A percentile compares a stretch with the other conserved stretches of the same genome.
Conservation (phyloP, 2,113 vertebrate species). For the Grammomys dolichurus region DNA sequence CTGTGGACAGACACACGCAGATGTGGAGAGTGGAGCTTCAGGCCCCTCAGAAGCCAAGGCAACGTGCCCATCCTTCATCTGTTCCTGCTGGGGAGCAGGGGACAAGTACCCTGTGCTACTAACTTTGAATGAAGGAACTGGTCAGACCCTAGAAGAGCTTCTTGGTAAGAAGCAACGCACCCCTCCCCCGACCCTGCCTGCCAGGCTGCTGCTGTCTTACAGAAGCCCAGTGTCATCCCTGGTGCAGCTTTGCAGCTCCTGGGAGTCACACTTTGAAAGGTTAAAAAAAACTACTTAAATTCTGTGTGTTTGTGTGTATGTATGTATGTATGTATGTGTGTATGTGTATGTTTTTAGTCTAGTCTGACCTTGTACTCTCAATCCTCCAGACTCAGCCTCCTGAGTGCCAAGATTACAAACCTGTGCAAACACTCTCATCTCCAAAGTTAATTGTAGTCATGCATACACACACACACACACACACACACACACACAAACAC, state of each 20-base stretch:
- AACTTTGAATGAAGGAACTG: background rate
- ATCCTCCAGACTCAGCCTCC: background rate
- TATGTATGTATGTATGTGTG: background rate
- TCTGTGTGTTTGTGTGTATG: background rate
- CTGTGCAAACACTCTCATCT: background rate
- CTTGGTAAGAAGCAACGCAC: background rate
- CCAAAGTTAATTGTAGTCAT: background rate
- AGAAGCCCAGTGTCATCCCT: background rate
- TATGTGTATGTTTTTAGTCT: background rate
- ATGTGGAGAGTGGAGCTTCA: background rate
- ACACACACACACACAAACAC: background rate
- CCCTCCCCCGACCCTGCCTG: no score
- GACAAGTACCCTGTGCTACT: background rate
- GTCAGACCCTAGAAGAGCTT: background rate
- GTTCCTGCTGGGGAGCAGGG: accelerated
- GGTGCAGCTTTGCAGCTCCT: background rate
- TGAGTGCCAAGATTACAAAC: background rate
- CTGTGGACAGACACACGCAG: background rate
- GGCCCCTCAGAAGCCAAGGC: background rate
- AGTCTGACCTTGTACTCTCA: background rate
- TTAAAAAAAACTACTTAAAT: background rate
- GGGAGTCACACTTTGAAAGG: background rate
- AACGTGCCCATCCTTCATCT: background rate
- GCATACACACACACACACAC: background rate
- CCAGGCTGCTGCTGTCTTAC: background rate